Percentiles rank a stretch among this genome's conserved stretches.
Conservation (phyloP, 2,888 invertebrate species). For the Drosophila pseudotakahashii region DNA sequence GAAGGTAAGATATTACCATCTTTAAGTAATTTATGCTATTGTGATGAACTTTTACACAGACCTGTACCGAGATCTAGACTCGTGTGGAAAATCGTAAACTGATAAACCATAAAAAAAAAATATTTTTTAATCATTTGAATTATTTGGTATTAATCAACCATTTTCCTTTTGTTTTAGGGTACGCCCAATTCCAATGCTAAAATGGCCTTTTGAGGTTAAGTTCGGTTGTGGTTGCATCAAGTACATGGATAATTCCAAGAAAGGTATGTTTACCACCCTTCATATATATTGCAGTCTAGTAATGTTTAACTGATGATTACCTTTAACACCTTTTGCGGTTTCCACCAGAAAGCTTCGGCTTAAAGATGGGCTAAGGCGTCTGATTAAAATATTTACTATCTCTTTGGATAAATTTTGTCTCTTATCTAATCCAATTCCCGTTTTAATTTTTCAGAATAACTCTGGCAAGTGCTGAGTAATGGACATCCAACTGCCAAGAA, state of each 20-base stretch:
- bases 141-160: not conserved
- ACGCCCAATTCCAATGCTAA: too few relatives aligned
- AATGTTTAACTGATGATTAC: constrained; percentile 47
- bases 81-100: constrained; percentile 64
- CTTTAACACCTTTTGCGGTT: constrained; percentile 84
- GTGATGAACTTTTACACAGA: constrained; percentile 63
- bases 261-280: not conserved
- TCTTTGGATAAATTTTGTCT: too few relatives aligned
- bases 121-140: not conserved
- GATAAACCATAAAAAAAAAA: constrained; percentile 23
- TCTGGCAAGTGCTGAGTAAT: not conserved
- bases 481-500: not conserved
- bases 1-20: constrained; percentile 9
- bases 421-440: not conserved
- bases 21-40: not conserved
- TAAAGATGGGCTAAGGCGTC: constrained; percentile 83
- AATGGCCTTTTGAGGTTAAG: constrained; percentile 15
- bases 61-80: constrained; percentile 62
- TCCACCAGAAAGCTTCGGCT: constrained; percentile 84
- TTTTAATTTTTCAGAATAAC: constrained; percentile 12
- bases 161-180: not conserved
- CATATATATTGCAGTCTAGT: not conserved
- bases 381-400: constrained; percentile 62
- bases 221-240: too few relatives aligned
- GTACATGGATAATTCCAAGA: not conserved